These are phyloP conservation scores for Sitodiplosis mosellana DNA, from an alignment of 1,140 invertebrate species.

Conservation along the genomic window DNA sequence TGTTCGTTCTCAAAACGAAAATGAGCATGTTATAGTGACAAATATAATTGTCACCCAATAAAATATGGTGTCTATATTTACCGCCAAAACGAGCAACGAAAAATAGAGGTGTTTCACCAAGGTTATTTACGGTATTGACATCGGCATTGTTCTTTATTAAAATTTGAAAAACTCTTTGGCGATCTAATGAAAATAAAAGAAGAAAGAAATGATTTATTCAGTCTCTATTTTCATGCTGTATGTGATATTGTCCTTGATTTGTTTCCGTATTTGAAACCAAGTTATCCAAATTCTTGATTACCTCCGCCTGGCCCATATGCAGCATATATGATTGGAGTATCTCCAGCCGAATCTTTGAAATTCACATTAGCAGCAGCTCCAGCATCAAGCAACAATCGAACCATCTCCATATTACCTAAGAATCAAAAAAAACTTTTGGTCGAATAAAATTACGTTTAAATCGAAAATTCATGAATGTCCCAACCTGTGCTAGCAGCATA, in stretches of 20 bases:
- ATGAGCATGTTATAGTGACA: no score
- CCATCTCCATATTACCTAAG: slow-evolving; percentile 7
- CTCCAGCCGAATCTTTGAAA: background rate
- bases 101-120: slow-evolving; percentile 6
- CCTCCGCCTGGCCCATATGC: background rate
- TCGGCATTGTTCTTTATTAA: background rate
- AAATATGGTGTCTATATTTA: background rate
- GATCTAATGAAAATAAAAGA: background rate
- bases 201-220: no score
- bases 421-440: no score
- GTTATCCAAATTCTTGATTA: background rate
- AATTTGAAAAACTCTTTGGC: background rate
- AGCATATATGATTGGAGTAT: slow-evolving; percentile 1
- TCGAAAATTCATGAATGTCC: no score
- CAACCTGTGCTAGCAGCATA: background rate
- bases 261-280: background rate
- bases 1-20: no score
- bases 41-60: no score
- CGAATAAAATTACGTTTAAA: no score
- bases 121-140: background rate
- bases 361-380: slow-evolving; percentile 9
- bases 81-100: slow-evolving; percentile 1
- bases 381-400: slow-evolving; percentile 7
- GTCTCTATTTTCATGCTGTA: no score
- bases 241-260: no score